Conservation (phyloP, 2,888 invertebrate species). For the Tipula vernalis region DNA sequence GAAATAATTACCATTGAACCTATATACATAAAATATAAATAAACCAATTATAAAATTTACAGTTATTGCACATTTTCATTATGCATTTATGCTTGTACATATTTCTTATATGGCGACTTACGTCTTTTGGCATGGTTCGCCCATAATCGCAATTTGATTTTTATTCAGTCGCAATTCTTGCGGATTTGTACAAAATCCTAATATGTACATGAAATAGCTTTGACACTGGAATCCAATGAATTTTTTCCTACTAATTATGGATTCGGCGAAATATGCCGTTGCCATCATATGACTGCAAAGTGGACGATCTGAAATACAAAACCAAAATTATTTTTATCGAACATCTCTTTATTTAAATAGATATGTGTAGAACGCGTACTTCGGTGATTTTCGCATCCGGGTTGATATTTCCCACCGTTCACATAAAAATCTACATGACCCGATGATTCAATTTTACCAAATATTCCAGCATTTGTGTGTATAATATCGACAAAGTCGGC, state of each 20-base stretch:
- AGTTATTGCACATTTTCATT: neutral
- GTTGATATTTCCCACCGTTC: slow-evolving; percentile 37
- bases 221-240: slow-evolving; percentile 22
- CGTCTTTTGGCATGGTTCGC: slow-evolving; percentile 21
- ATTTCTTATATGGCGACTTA: slow-evolving; percentile 16
- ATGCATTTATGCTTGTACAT: neutral
- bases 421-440: slow-evolving; percentile 52
- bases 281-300: slow-evolving; percentile 24
- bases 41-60: neutral
- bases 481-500: slow-evolving; percentile 44
- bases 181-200: slow-evolving; percentile 20
- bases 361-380: slow-evolving; percentile 16
- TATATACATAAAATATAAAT: slow-evolving; percentile 12
- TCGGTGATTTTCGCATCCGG: slow-evolving; percentile 38
- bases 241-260: slow-evolving; percentile 19
- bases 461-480: slow-evolving; percentile 44
- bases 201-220: slow-evolving; percentile 22
- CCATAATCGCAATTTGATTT: slow-evolving; percentile 18
- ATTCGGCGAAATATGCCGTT: slow-evolving; percentile 22
- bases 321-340: neutral
- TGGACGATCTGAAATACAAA: slow-evolving; percentile 19
- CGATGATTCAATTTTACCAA: slow-evolving; percentile 43
- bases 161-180: neutral
- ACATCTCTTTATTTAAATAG: neutral
- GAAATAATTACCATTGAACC: slow-evolving; percentile 20